Base-by-base conservation (phyloP, 2,888 invertebrate species). In the Oligia fasciuncula region DNA sequence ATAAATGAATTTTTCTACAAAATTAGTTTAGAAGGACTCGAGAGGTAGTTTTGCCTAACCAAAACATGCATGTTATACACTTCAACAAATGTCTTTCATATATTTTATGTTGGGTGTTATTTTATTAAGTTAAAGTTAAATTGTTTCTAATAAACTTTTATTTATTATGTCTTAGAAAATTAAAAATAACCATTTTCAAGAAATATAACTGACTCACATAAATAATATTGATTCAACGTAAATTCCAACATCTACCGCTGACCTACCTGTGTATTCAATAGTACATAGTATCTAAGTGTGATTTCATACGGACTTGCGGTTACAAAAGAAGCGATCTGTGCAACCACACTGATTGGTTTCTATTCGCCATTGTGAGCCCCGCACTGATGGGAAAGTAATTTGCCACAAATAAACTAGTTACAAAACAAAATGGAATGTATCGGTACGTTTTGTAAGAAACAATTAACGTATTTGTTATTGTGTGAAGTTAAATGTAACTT, bases 271-370 rank as follows among this genome's bases (percentile, higher is more conserved):
- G 77, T 80, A 80, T 71, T 73, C 77, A 85, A 73, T 81, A 80
- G 83, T 76, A 76, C 70, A 71, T 62, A 76, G 78, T 77, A 83
- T 81, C 85, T 87, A 88, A 91, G 89, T 92, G 91, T 91, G 91
- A 93, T 92, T 93, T 92, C 91, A 92, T 92, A 92, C 91, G 91
- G 89, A 88, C 77, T 84, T 94, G 95, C 88, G 95, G 95, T 95
- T 92, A 91, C 92, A 93, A 93, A 93, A 94, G 94, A 94, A 93
- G 93, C 91, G 92, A 93, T 93, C 91, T 90, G 80, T 88, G 92
- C 90, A 92, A 94, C 94, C 95, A 87, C 94, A 93, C 81, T 91
- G 91, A 94, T 93, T 92, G 93, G 88, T 92, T 93, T 93, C 93
- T 91, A 93, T 92, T 92, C 87, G 89, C 89, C 85, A 90, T 88